Conservation (phyloP, 2,113 vertebrate species). For the Regulus satrapa region DNA sequence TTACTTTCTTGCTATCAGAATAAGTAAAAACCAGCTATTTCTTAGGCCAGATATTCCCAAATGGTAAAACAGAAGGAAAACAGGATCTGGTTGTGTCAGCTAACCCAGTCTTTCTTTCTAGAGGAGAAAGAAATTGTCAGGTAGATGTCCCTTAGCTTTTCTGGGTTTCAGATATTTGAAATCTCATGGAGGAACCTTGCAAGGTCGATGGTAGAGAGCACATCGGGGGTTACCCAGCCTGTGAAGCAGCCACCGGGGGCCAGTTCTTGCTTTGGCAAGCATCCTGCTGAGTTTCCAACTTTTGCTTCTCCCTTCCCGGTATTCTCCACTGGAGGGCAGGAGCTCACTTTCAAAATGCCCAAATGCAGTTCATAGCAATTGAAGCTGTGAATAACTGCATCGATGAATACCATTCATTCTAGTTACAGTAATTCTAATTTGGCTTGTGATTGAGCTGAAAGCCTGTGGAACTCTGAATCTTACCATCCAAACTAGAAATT, state of each 20-base stretch:
- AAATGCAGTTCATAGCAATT: neutral
- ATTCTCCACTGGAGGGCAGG: conserved; percentile 55
- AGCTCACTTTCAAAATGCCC: neutral
- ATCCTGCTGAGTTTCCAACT: neutral
- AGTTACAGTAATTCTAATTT: neutral
- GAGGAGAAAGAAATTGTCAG: neutral
- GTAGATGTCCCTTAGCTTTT: neutral
- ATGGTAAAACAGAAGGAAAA: neutral
- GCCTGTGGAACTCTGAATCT: neutral
- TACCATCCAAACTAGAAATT: neutral
- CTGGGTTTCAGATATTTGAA: neutral
- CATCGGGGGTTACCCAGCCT: neutral
- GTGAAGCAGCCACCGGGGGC: fast-evolving
- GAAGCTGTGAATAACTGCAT: neutral
- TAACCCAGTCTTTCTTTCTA: neutral
- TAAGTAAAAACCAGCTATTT: neutral
- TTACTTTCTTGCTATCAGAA: neutral
- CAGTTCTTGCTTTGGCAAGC: neutral
- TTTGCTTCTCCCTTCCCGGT: neutral
- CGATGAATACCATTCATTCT: neutral
- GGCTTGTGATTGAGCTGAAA: neutral
- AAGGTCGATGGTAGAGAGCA: neutral
- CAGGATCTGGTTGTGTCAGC: neutral
- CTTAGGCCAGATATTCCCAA: neutral
- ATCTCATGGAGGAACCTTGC: neutral